Percentiles rank a stretch among this genome's conserved stretches.
Conservation (phyloP, 2,888 invertebrate species). For the Cephus runcator region DNA sequence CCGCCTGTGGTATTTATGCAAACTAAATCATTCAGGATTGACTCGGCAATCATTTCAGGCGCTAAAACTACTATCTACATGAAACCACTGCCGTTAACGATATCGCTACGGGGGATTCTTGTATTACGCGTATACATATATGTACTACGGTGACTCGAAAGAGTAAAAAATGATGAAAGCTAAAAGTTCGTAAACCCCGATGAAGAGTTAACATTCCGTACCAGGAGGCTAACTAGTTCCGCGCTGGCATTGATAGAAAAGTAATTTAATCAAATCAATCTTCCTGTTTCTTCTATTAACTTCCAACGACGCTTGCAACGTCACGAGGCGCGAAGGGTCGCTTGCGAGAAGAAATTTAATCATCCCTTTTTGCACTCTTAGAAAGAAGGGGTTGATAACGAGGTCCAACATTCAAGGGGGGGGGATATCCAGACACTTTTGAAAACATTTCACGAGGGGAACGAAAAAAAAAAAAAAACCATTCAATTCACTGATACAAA, state of each 20-base stretch:
- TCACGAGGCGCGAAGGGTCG: neutral
- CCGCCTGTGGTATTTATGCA: slow-evolving; percentile 45
- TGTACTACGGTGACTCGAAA: neutral
- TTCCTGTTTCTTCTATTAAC: neutral
- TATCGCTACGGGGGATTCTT: neutral
- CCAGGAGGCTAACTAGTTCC: neutral
- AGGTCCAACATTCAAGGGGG: neutral
- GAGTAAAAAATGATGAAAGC: neutral
- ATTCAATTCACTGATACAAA: neutral
- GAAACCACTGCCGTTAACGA: neutral
- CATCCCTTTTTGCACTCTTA: neutral
- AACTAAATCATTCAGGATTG: slow-evolving; percentile 46
- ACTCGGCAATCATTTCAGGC: neutral
- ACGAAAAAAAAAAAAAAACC: too few relatives aligned
- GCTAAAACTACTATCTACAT: neutral
- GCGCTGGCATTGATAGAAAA: neutral
- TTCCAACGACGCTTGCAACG: neutral
- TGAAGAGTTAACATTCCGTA: neutral
- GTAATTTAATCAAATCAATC: neutral
- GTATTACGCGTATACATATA: neutral
- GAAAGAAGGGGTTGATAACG: neutral
- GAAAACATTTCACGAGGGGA: neutral
- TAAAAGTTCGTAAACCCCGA: neutral
- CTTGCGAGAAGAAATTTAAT: neutral
- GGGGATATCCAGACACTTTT: neutral